These are phyloP conservation scores for Lutra lutra DNA, from an alignment of 2,797 vertebrate genomes.

Conservation along the genomic window DNA sequence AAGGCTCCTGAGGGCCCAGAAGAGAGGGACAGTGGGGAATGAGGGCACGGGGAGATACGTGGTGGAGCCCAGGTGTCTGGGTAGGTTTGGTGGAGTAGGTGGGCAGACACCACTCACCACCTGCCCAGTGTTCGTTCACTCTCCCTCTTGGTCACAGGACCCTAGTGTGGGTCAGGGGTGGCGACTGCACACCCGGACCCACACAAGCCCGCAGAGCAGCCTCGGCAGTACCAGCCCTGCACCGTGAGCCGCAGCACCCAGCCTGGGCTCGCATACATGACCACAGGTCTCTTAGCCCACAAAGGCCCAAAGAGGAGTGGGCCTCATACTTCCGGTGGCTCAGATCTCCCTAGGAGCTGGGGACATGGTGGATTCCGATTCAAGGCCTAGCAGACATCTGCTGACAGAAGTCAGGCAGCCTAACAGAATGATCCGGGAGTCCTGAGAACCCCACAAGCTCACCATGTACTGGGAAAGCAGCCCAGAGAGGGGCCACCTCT, in stretches of 20 bases:
- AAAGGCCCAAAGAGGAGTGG: background rate
- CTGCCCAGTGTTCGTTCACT: background rate
- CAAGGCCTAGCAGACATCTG: background rate
- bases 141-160: background rate
- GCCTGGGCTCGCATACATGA: background rate
- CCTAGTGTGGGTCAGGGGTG: background rate
- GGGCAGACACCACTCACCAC: background rate
- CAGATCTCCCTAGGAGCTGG: background rate
- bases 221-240: background rate
- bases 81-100: background rate
- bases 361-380: background rate
- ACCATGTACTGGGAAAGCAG: background rate
- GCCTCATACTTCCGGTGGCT: rapidly evolving
- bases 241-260: too few relatives aligned
- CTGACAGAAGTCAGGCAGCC: background rate
- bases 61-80: background rate
- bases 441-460: background rate
- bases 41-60: rapidly evolving
- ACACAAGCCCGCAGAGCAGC: background rate
- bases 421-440: background rate
- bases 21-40: background rate
- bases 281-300: background rate
- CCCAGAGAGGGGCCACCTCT: background rate
- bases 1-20: background rate
- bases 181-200: background rate